phyloP scores from a whole-genome alignment of 2,113 vertebrate species.

The Arenaria interpres region DNA sequence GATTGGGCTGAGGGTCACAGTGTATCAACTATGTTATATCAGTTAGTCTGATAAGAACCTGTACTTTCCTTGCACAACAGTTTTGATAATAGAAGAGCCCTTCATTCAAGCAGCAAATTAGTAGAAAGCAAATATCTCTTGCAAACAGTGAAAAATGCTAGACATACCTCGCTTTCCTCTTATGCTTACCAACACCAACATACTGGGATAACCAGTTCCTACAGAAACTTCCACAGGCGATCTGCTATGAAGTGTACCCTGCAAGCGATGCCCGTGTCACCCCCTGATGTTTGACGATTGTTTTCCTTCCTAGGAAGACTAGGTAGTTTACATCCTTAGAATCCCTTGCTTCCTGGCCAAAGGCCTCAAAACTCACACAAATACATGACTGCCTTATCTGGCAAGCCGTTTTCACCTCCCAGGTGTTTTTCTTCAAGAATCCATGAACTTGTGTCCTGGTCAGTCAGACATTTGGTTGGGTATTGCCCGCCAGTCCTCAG shows the following conservation, averaged over 20 bases:
- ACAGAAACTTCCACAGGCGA: background rate
- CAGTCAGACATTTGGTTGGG: background rate
- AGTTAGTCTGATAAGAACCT: background rate
- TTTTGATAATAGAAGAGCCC: background rate
- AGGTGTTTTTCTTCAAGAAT: background rate
- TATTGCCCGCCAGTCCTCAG: background rate
- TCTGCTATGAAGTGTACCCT: background rate
- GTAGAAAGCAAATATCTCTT: background rate
- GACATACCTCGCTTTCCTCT: background rate
- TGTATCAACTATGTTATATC: background rate
- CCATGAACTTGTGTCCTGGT: accelerated
- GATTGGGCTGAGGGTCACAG: background rate
- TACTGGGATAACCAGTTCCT: background rate
- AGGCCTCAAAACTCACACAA: background rate
- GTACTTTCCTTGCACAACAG: background rate
- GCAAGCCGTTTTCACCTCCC: background rate
- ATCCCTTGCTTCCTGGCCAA: background rate
- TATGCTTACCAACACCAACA: background rate
- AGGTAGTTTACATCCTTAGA: background rate
- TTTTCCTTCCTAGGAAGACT: background rate
- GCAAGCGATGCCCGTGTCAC: background rate
- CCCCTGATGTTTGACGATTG: background rate
- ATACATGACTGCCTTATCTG: background rate
- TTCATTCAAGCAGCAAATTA: background rate
- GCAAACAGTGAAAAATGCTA: background rate